Conservation (phyloP, 1,140 invertebrate species). For the Copidosoma floridanum region DNA sequence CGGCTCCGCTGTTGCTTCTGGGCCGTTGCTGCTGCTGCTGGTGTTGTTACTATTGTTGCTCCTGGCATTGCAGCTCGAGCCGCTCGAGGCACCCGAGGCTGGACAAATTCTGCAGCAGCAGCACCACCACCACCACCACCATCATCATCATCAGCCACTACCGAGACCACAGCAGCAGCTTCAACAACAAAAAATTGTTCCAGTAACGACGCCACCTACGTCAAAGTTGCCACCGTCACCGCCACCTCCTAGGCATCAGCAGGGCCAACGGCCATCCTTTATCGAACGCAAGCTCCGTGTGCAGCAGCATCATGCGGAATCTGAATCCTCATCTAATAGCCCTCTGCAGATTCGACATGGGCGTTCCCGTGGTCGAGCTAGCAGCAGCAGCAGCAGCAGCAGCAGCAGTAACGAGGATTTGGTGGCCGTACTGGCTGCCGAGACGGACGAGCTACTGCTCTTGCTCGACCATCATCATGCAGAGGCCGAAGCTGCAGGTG, state of each 20-base stretch:
- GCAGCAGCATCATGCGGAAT: slow-evolving; percentile 3
- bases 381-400: slow-evolving; percentile 21
- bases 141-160: background rate
- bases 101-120: background rate
- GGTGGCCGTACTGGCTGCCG: slow-evolving; percentile 11
- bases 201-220: no score
- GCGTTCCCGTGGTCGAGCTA: slow-evolving; percentile 41
- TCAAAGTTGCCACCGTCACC: background rate
- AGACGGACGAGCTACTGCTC: slow-evolving; percentile 5
- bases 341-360: slow-evolving; percentile 46
- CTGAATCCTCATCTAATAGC: slow-evolving; percentile 37
- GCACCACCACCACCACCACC: no score
- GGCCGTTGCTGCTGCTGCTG: background rate
- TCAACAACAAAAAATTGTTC: no score
- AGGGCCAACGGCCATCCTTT: slow-evolving; percentile 43
- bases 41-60: background rate
- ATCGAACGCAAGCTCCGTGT: slow-evolving; percentile 42
- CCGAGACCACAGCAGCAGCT: background rate
- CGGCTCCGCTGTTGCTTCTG: background rate
- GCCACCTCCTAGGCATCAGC: slow-evolving; percentile 41
- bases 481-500: background rate
- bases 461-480: background rate
- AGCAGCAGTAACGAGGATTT: background rate
- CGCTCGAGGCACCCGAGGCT: background rate
- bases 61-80: no score